Evolutionary conservation across 2,797 vertebrate species (phyloP).

Genomic region (Loris lydekkerianus): DNA sequence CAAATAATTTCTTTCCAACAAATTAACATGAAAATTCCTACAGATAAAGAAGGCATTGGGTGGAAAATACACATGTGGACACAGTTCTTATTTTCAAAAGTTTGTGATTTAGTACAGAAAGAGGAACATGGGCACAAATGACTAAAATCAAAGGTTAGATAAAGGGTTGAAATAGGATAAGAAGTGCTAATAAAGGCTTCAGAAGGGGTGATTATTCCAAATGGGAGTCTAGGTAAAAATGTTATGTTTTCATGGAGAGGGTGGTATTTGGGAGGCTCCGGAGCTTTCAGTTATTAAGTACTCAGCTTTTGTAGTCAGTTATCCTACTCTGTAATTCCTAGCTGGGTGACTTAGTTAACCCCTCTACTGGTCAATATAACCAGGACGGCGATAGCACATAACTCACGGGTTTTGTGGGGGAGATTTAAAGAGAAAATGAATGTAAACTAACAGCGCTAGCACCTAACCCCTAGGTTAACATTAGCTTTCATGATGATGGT

Average conservation of each 20-base stretch:
- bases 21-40: background rate
- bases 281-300: background rate
- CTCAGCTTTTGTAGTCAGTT: background rate
- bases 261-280: accelerated
- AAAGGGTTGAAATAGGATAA: background rate
- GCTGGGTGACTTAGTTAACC: too few relatives aligned
- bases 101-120: background rate
- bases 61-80: background rate
- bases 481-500: too few relatives aligned
- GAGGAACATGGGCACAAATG: background rate
- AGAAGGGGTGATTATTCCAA: background rate
- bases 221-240: background rate
- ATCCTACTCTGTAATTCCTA: background rate
- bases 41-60: background rate
- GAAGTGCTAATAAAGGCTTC: background rate
- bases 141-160: background rate
- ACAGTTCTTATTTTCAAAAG: background rate
- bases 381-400: too few relatives aligned
- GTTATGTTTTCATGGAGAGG: background rate
- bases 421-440: background rate
- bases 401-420: background rate
- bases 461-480: background rate
- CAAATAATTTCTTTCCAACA: background rate
- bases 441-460: background rate
- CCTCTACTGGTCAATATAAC: too few relatives aligned